A percentile compares a stretch with the other conserved stretches of the same genome.
These are phyloP conservation scores for Acrocera orbiculus DNA, from an alignment of 2,888 invertebrate genomes.

Conservation along the genomic window DNA sequence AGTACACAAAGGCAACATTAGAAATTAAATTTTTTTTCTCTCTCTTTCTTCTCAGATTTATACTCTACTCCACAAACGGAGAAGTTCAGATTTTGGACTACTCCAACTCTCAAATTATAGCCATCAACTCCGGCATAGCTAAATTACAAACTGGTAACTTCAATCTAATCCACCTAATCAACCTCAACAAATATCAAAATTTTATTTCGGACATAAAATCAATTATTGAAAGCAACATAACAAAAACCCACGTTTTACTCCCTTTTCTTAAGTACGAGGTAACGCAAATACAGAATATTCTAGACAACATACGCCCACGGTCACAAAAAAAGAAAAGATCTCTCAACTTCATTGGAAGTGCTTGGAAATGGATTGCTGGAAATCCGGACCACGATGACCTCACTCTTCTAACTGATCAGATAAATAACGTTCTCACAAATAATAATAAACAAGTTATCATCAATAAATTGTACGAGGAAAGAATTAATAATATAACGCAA, in stretches of 20 bases:
- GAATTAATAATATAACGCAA: constrained; percentile 5
- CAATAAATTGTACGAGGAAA: constrained; percentile 3
- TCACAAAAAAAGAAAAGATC: too few relatives aligned
- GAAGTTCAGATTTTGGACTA: constrained; percentile 3
- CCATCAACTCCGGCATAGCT: neutral
- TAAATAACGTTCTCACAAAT: too few relatives aligned
- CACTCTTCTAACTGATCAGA: constrained; percentile 1
- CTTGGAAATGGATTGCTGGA: constrained; percentile 5
- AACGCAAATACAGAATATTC: neutral
- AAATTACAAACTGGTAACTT: constrained; percentile 3
- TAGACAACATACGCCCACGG: neutral
- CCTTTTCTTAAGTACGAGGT: neutral
- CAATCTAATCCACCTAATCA: neutral
- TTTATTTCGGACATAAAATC: neutral
- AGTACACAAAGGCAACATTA: neutral
- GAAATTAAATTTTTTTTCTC: constrained; percentile 1
- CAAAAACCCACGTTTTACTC: neutral
- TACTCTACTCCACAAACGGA: too few relatives aligned
- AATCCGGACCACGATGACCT: constrained; percentile 3
- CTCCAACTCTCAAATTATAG: constrained; percentile 2
- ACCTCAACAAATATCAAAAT: neutral
- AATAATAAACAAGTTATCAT: constrained; percentile 6
- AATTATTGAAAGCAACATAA: neutral
- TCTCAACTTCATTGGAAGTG: constrained; percentile 1
- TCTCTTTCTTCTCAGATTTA: too few relatives aligned